Conservation (phyloP, 1,140 invertebrate genomes). For the Colletes gigas region DNA sequence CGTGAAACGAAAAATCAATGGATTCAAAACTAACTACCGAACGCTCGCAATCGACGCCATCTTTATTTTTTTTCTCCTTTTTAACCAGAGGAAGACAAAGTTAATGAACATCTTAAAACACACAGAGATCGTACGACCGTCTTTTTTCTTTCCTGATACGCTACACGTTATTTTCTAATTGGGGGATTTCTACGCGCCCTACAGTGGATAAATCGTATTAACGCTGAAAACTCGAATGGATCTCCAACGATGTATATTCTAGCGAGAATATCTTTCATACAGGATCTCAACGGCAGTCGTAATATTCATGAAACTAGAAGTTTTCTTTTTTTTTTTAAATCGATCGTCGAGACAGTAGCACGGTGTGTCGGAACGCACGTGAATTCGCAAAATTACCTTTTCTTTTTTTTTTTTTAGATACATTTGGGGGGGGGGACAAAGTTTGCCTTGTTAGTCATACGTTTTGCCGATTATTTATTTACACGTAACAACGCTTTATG, state of each 20-base stretch:
- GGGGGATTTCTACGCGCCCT: constrained; percentile 17
- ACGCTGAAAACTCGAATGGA: constrained; percentile 17
- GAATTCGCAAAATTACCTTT: neutral
- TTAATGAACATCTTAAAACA: constrained; percentile 25
- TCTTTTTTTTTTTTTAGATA: neutral
- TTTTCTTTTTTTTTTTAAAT: neutral
- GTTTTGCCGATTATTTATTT: neutral
- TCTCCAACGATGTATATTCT: neutral
- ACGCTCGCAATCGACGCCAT: constrained; percentile 2
- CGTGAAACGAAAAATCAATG: neutral
- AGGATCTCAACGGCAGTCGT: constrained; percentile 44
- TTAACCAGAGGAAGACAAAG: constrained; percentile 39
- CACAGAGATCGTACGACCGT: neutral
- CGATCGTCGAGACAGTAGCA: constrained; percentile 16
- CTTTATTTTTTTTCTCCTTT: neutral
- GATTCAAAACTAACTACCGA: neutral
- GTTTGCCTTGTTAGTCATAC: neutral
- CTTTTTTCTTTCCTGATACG: neutral
- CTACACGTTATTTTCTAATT: constrained; percentile 16
- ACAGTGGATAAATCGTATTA: constrained; percentile 16
- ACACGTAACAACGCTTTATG: no score
- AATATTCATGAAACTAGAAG: constrained; percentile 20
- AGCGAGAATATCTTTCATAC: constrained; percentile 26
- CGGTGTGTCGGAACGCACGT: neutral
- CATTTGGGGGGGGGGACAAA: neutral